These are phyloP conservation scores for Drosophila setifemur DNA, from an alignment of 1,140 invertebrate genomes.

Conservation along the genomic window DNA sequence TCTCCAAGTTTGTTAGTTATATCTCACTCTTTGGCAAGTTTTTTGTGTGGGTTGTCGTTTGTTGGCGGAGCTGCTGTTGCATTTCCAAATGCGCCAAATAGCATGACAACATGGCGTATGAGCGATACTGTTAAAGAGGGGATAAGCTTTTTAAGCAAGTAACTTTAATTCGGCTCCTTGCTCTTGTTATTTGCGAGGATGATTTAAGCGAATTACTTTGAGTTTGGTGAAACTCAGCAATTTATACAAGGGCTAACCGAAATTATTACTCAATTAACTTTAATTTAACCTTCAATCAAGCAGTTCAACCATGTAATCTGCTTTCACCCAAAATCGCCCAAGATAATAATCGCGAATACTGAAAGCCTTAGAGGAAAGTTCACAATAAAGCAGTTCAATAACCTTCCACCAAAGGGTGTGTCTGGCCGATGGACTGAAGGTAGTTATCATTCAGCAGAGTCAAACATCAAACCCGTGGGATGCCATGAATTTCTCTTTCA, in stretches of 20 bases:
- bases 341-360: constrained; percentile 48
- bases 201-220: neutral
- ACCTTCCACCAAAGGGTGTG: constrained; percentile 11
- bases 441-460: constrained; percentile 1
- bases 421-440: constrained; percentile 9
- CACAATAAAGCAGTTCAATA: constrained; percentile 47
- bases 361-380: constrained; percentile 43
- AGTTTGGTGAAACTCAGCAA: neutral
- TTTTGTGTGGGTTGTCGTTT: constrained; percentile 19
- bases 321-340: neutral
- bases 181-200: neutral
- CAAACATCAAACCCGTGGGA: constrained; percentile 2
- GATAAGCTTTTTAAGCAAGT: neutral
- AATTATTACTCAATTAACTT: constrained; percentile 46
- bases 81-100: constrained; percentile 14
- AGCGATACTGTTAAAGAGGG: neutral
- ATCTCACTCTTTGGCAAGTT: neutral
- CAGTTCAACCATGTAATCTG: constrained; percentile 7
- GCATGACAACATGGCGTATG: constrained; percentile 14
- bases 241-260: neutral
- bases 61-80: constrained; percentile 28
- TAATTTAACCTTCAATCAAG: constrained; percentile 64
- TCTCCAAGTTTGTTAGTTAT: constrained; percentile 22
- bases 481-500: constrained; percentile 25
- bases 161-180: too few relatives aligned